phyloP scores from a whole-genome alignment of 2,888 invertebrate genomes.

The Heliconius hortense region DNA sequence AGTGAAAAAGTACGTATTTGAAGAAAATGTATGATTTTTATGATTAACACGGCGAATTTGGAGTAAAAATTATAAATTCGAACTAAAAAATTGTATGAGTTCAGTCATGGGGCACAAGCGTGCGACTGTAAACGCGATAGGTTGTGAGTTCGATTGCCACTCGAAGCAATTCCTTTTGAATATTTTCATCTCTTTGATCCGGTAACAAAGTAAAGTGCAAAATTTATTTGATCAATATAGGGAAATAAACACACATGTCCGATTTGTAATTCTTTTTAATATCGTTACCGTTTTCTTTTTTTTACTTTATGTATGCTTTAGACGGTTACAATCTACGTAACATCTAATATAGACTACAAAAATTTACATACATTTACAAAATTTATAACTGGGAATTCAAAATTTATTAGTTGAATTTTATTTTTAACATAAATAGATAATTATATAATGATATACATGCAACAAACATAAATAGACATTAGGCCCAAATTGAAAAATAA shows the following conservation, averaged over 20 bases:
- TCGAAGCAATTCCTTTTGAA: too few species aligned
- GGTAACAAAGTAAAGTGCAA: too few species aligned
- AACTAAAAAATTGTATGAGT: too few species aligned
- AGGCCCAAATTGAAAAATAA: slow-evolving; percentile 32
- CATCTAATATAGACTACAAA: slow-evolving; percentile 77
- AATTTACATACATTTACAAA: slow-evolving; percentile 79
- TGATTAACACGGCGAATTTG: too few species aligned
- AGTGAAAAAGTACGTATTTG: too few species aligned
- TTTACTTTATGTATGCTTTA: slow-evolving; percentile 65
- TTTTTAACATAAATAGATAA: slow-evolving; percentile 29
- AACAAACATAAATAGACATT: slow-evolving; percentile 30
- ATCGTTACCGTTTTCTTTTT: slow-evolving; percentile 62
- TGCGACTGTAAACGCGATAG: too few species aligned
- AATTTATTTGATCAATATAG: background rate
- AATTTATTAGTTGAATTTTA: slow-evolving; percentile 27
- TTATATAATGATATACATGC: slow-evolving; percentile 17
- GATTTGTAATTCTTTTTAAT: slow-evolving; percentile 74
- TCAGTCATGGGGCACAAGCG: too few species aligned
- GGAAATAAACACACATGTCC: slow-evolving; percentile 50
- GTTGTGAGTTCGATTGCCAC: too few species aligned
- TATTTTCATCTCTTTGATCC: too few species aligned
- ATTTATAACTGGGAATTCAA: slow-evolving; percentile 66
- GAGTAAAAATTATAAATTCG: too few species aligned
- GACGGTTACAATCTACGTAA: slow-evolving; percentile 77
- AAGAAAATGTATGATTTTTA: too few species aligned